phyloP scores from a whole-genome alignment of 2,888 invertebrate genomes.

The Spodoptera picta region DNA sequence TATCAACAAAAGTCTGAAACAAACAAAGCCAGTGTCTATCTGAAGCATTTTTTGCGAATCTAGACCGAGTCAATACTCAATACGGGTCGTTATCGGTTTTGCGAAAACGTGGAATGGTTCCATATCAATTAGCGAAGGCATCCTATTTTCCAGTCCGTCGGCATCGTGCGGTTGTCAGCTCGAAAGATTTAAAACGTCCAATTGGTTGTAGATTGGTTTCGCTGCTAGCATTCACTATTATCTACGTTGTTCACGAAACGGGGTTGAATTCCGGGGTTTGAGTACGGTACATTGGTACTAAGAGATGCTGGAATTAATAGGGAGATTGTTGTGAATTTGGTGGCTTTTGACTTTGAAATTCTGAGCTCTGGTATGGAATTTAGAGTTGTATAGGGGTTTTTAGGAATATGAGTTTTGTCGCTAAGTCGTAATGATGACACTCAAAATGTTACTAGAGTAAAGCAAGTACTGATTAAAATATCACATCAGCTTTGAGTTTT shows the following conservation, averaged over 20 bases:
- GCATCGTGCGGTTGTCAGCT: constrained; percentile 20
- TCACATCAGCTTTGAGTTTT: no score
- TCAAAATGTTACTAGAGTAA: no score
- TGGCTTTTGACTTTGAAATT: no score
- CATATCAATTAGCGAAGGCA: constrained; percentile 48
- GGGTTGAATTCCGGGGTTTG: constrained; percentile 1
- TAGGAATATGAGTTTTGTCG: no score
- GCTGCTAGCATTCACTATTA: constrained; percentile 9
- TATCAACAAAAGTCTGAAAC: background rate
- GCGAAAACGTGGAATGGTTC: constrained; percentile 24
- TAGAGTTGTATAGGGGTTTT: no score
- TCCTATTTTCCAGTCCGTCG: constrained; percentile 49
- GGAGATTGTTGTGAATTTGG: no score
- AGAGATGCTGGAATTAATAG: no score
- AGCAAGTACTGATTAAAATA: no score
- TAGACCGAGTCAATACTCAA: background rate
- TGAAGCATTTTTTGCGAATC: constrained; percentile 7
- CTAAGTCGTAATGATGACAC: no score
- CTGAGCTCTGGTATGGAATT: no score
- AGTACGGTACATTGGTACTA: background rate
- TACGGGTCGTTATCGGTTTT: constrained; percentile 16
- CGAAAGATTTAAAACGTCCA: constrained; percentile 37
- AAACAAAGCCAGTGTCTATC: background rate
- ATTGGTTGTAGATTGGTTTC: constrained; percentile 44
- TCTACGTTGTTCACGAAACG: constrained; percentile 11